Conservation (phyloP, 2,113 vertebrate genomes). For the Rhinoderma darwinii region DNA sequence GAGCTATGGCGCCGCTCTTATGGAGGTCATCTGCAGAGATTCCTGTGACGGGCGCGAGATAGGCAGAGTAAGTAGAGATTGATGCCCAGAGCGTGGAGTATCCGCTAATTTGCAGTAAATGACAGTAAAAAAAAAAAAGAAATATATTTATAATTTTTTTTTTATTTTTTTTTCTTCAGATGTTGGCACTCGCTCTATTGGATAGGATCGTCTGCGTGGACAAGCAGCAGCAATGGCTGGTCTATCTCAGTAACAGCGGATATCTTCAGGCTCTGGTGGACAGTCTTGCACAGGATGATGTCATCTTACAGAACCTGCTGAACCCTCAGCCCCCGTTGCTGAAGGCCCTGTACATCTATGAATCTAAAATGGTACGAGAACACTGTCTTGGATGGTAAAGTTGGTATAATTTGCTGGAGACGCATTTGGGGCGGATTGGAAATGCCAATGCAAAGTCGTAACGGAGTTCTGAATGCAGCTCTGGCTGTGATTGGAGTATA, state of each 20-base stretch:
- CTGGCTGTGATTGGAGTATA: no score
- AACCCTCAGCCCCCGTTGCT: slow-evolving; percentile 88
- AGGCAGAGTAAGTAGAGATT: slow-evolving; percentile 79
- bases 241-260: slow-evolving; percentile 94
- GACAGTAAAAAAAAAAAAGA: no score
- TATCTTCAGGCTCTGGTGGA: slow-evolving; percentile 95
- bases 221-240: slow-evolving; percentile 92
- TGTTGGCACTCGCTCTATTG: slow-evolving; percentile 89
- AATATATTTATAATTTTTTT: background rate
- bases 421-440: no score
- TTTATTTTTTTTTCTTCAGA: slow-evolving; percentile 71
- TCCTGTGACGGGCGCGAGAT: slow-evolving; percentile 97
- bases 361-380: slow-evolving; percentile 93
- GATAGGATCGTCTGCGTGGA: slow-evolving; percentile 94
- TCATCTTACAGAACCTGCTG: slow-evolving; percentile 86
- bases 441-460: no score
- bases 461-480: no score
- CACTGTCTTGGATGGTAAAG: no score
- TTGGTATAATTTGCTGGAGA: no score
- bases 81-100: background rate
- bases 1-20: slow-evolving; percentile 91
- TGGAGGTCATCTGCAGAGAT: slow-evolving; percentile 96
- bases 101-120: background rate
- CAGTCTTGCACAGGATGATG: slow-evolving; percentile 89
- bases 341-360: slow-evolving; percentile 94